A percentile compares a stretch with the other conserved stretches of the same genome.
phyloP scores from a whole-genome alignment of 2,888 invertebrate genomes.

The Leistus spinibarbis region DNA sequence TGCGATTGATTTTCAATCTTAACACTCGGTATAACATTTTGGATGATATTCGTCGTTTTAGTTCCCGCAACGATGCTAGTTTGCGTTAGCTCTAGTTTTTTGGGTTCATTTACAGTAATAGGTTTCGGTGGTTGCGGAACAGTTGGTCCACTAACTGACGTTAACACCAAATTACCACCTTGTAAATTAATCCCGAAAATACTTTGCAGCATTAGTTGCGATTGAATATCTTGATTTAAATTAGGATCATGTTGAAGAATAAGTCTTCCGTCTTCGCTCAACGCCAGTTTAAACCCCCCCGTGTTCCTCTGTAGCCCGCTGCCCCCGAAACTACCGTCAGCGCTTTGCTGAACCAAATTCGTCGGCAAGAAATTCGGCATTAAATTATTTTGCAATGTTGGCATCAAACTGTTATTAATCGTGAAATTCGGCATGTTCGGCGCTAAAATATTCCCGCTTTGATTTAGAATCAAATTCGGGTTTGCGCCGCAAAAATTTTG shows the following conservation, averaged over 20 bases:
- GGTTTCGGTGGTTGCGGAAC: conserved; percentile 4
- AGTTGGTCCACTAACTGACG: conserved; percentile 16
- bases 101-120: not conserved
- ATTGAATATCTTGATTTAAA: conserved; percentile 60
- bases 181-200: conserved; percentile 53
- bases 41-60: conserved; percentile 33
- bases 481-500: conserved; percentile 18
- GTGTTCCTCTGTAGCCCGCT: conserved; percentile 59
- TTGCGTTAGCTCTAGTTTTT: not conserved
- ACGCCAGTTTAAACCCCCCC: conserved; percentile 68
- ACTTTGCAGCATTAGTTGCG: conserved; percentile 56
- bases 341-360: conserved; percentile 9
- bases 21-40: conserved; percentile 25
- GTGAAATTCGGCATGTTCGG: conserved; percentile 29
- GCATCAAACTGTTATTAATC: conserved; percentile 23
- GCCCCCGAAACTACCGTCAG: not conserved
- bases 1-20: conserved; percentile 43
- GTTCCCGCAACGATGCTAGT: conserved; percentile 5
- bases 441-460: conserved; percentile 11
- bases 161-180: conserved; percentile 29
- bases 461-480: conserved; percentile 17
- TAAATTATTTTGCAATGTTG: conserved; percentile 11
- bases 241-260: conserved; percentile 70
- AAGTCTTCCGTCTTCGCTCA: conserved; percentile 71
- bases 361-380: conserved; percentile 22